phyloP scores from a whole-genome alignment of 2,797 vertebrate species.

The Acridotheres tristis region DNA sequence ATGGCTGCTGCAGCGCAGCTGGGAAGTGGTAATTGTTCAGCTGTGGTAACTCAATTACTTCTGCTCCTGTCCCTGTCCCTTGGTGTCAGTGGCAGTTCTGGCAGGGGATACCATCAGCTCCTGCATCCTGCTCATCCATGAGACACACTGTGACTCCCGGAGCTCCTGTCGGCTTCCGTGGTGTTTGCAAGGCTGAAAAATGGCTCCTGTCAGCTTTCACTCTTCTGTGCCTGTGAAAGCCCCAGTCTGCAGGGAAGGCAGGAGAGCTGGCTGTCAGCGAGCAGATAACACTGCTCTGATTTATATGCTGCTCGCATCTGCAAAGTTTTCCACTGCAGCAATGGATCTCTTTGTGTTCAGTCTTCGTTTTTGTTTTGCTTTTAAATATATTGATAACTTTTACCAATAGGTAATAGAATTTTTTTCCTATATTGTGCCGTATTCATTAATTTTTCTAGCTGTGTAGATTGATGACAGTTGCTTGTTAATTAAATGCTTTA shows the following conservation, averaged over 20 bases:
- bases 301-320: conserved; percentile 12
- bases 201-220: conserved; percentile 18
- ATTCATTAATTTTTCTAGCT: not conserved
- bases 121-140: rapidly evolving
- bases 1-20: not conserved
- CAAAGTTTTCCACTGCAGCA: conserved; percentile 31
- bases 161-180: not conserved
- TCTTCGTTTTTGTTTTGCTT: not conserved
- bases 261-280: conserved; percentile 11
- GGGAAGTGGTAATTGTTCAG: not conserved
- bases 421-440: not conserved
- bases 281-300: not conserved
- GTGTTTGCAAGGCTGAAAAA: not conserved
- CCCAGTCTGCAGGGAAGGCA: not conserved
- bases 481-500: not conserved
- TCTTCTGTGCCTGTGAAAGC: not conserved
- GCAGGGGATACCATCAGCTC: not conserved
- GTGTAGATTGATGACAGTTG: not conserved
- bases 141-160: rapidly evolving
- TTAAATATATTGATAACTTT: not conserved
- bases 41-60: not conserved
- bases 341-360: not conserved
- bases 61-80: not conserved
- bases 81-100: not conserved
- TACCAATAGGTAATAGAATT: not conserved